Evolutionary conservation across 2,888 invertebrate genomes (phyloP), one percentile per base, ranked within the genome.

Genomic region (Polia nebulosa): DNA sequence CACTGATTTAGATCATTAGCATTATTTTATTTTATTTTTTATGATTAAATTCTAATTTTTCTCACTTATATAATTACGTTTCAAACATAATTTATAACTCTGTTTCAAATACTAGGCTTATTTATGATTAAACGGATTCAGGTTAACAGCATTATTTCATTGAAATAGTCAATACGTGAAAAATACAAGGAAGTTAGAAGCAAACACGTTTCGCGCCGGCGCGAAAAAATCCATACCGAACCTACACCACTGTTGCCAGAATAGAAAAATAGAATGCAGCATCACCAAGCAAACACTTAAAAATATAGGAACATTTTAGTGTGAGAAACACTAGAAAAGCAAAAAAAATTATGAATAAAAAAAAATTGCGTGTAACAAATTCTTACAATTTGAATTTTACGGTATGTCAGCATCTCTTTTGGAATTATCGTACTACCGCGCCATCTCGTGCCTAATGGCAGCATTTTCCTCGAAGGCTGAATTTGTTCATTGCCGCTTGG

Each of bases 221-320:
- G 95, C 94, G 94, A 95, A 95, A 94, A 94, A 95, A 94, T 94
- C 94, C 90, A 93, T 94, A 94, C 74, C 77, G 53, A 44, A 59
- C 45, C 53, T 58, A 25, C 13, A 53, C 27, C 41, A 56, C 66
- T 71, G 74, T 78, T 82, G 64, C 81, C 82, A 78, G 27, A 51
- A n/a, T 39, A n/a, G 3, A 68, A 81, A 81, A 71, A 68, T 9
- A 11, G 20, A 36, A 63, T 36, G 22, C 15, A 25, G 22, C 64
- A 25, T 11, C 22, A n/a, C 13, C 9, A 25, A 36, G 6, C 1
- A 9, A 45, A 25, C 2, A 15, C 13, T 11, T 49, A 7, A 39
- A 41, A 34, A 2, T 15, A 32, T 20, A 34, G 3, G 8, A 17
- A 20, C 0, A 1, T 36, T 8, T 44, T 29, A 27, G 34, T 20